Evolutionary conservation across 2,888 invertebrate species (phyloP).

Genomic region (Dioctria rufipes): DNA sequence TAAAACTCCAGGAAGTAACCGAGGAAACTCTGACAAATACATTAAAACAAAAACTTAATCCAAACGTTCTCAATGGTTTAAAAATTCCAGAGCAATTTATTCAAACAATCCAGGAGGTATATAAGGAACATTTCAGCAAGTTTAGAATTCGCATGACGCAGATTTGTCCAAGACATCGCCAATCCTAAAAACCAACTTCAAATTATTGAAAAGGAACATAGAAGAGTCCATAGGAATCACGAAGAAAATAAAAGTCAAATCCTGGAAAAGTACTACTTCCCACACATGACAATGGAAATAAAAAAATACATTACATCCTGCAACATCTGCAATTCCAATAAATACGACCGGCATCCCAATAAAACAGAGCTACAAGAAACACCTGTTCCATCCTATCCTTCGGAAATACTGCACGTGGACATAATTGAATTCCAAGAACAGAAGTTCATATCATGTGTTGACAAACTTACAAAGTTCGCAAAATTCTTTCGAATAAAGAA

Average conservation of each 20-base stretch:
- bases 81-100: constrained; percentile 23
- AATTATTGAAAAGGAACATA: constrained; percentile 38
- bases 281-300: constrained; percentile 8
- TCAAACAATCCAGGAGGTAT: constrained; percentile 8
- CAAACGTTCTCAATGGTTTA: background rate
- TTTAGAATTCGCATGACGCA: constrained; percentile 17
- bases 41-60: background rate
- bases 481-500: constrained; percentile 10
- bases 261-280: constrained; percentile 36
- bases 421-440: background rate
- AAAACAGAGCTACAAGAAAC: background rate
- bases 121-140: background rate
- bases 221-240: constrained; percentile 7
- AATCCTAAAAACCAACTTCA: background rate
- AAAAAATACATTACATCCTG: background rate
- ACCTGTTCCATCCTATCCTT: too few relatives aligned
- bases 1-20: background rate
- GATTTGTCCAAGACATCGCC: background rate
- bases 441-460: too few relatives aligned
- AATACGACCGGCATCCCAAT: background rate
- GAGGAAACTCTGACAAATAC: background rate
- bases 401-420: background rate
- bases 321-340: background rate
- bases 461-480: background rate
- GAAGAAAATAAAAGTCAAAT: constrained; percentile 28